Evolutionary conservation across 2,797 vertebrate genomes (phyloP).

Genomic region (Melanotaenia maccullochi): DNA sequence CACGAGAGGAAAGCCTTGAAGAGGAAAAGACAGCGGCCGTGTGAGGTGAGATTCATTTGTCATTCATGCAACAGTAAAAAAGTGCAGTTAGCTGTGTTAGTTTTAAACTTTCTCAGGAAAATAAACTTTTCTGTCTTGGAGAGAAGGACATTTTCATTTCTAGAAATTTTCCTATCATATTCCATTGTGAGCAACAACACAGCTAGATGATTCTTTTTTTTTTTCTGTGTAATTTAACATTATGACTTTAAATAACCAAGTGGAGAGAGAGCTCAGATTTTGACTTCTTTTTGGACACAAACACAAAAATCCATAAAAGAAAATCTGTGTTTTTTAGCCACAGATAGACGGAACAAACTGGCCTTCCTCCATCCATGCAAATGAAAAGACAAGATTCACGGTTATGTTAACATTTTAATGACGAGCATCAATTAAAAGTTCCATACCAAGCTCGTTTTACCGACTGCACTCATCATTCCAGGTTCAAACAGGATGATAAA

Average conservation of each 20-base stretch:
- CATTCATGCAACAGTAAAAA: constrained; percentile 25
- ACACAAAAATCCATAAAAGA: constrained; percentile 26
- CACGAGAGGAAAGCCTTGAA: constrained; percentile 92
- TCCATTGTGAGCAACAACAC: constrained; percentile 15
- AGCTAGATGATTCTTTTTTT: constrained; percentile 6
- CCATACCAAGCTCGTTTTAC: constrained; percentile 38
- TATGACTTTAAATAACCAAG: neutral
- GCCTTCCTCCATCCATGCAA: neutral
- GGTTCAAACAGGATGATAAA: constrained; percentile 36
- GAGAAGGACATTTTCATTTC: constrained; percentile 6
- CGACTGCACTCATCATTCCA: constrained; percentile 31
- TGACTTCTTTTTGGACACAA: constrained; percentile 32
- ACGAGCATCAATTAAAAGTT: constrained; percentile 40
- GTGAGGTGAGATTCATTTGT: constrained; percentile 55
- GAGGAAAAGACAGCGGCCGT: constrained; percentile 47
- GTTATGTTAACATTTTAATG: constrained; percentile 61
- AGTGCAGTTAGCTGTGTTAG: constrained; percentile 15
- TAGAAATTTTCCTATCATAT: neutral
- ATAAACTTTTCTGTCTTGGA: neutral
- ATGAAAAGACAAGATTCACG: constrained; percentile 21
- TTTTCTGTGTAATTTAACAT: constrained; percentile 21
- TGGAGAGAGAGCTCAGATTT: constrained; percentile 19
- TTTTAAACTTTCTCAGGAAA: constrained; percentile 5
- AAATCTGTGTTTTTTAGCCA: constrained; percentile 33
- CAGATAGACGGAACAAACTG: constrained; percentile 45